Conservation (phyloP, 2,113 vertebrate genomes). For the Cariama cristata region DNA sequence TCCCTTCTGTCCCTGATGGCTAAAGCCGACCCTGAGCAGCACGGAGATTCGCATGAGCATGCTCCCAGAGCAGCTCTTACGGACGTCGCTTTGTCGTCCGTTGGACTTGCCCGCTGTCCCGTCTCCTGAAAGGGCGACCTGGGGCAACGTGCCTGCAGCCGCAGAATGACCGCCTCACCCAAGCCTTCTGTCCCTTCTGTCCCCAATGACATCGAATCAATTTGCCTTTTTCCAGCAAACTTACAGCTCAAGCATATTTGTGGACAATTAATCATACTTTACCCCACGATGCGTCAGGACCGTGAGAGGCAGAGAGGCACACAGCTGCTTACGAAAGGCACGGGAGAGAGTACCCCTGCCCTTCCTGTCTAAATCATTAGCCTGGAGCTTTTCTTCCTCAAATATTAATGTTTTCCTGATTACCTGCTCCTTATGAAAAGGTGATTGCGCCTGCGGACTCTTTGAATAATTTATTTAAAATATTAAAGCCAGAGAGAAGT, state of each 20-base stretch:
- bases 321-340: not conserved
- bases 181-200: not conserved
- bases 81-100: not conserved
- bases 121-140: not conserved
- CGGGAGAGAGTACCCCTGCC: not conserved
- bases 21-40: not conserved
- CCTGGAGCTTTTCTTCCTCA: not conserved
- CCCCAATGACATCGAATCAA: not conserved
- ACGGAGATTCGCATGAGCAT: not conserved
- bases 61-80: not conserved
- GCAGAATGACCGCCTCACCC: not conserved
- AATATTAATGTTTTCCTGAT: not conserved
- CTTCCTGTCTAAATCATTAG: not conserved
- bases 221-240: not conserved
- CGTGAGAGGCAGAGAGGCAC: rapidly evolving
- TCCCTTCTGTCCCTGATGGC: not conserved
- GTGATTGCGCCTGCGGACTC: not conserved
- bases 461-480: not conserved
- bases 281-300: not conserved
- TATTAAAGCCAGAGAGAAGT: not conserved
- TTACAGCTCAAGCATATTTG: not conserved
- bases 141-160: not conserved
- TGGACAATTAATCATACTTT: not conserved
- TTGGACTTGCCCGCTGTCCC: not conserved
- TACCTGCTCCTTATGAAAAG: not conserved